A percentile compares a stretch with the other conserved stretches of the same genome.
Evolutionary conservation across 2,888 invertebrate species (phyloP).

Genomic region (Nomada goodeniana): DNA sequence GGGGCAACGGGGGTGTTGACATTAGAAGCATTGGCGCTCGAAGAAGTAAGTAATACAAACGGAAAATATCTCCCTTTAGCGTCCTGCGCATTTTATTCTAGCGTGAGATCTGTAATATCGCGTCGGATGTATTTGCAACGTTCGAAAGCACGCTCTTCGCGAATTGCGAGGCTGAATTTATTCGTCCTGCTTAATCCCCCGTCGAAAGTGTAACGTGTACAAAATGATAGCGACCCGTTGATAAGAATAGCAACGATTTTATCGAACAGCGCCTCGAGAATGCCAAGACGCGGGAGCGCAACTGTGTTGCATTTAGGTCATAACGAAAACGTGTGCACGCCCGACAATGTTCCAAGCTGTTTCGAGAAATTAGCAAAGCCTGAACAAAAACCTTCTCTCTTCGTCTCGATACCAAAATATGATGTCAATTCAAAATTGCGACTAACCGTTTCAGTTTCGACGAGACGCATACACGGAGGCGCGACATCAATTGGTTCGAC

Average conservation of each 20-base stretch:
- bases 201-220: constrained; percentile 20
- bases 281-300: constrained; percentile 23
- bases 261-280: constrained; percentile 35
- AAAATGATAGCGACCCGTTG: constrained; percentile 36
- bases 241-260: constrained; percentile 43
- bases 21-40: too few relatives aligned
- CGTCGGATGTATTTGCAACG: neutral
- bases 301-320: constrained; percentile 33
- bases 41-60: too few relatives aligned
- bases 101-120: too few relatives aligned
- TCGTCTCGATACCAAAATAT: too few relatives aligned
- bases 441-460: too few relatives aligned
- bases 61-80: too few relatives aligned
- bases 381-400: neutral
- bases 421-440: too few relatives aligned
- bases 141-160: neutral
- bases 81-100: too few relatives aligned
- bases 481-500: too few relatives aligned
- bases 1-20: too few relatives aligned
- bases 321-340: constrained; percentile 26
- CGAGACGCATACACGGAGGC: too few relatives aligned
- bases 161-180: neutral
- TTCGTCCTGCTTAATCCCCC: constrained; percentile 17
- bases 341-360: neutral
- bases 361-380: neutral